Base-by-base conservation (phyloP, 37 sponge, comb jelly and placozoan genomes). In the Halichondria panicea region DNA sequence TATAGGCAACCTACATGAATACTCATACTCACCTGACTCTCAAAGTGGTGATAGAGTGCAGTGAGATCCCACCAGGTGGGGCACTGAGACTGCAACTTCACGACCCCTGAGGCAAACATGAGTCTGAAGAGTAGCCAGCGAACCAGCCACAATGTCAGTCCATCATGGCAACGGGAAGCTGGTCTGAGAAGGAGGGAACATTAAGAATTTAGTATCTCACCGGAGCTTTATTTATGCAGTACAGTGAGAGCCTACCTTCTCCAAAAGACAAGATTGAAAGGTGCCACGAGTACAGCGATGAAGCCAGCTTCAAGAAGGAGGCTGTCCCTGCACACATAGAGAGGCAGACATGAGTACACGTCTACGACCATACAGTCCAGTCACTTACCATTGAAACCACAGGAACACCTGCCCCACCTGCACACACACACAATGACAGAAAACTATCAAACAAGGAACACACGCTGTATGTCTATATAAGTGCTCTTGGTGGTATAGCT, bases 21-120 rank as follows among this genome's bases (percentile, higher is more conserved):
- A 36, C 8, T 36, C 7, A 35, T 1, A 70, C 70, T 43, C 35
- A 70, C 89, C 84, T 94, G 92, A 74, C 84, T 79, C 42, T 94
- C 90, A 74, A 84, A 96, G 65, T 94, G 93, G 67, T 81, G 78
- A 72, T 91, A 83, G 38, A 96, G 82, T 7, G 97, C 97, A 35
- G 97, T 86, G 11, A 93, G 60, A 8, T 68, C 71, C 93, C 93
- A 92, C 98, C 98, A 97, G 1, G 98, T 92, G 2, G 95, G 95
- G 74, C 98, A 97, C 9, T 62, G 59, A 25, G 93, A 93, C 19
- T 90, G 91, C 62, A 97, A 79, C 61, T 97, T 97, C n/a, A 97
- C 98, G 9, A 97, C 74, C 0, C 98, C 98, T 43, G 95, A 92
- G 21, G 95, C 93, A 89, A 97, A 97, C 95, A 97, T 95, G n/a